Evolutionary conservation across 2,888 invertebrate species (phyloP).

Genomic region (Aelia acuminata): DNA sequence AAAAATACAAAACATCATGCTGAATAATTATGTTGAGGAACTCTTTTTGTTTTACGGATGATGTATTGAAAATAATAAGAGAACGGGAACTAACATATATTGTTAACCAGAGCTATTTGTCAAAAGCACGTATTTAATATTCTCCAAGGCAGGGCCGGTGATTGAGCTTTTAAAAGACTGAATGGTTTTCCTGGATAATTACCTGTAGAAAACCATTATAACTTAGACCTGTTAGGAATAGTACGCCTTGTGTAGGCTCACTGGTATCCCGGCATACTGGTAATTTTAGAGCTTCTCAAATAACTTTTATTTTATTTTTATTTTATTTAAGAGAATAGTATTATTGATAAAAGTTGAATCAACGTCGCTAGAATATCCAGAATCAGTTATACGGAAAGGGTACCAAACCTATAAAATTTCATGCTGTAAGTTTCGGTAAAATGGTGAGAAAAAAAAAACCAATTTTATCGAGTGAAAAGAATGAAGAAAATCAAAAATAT

Average conservation of each 20-base stretch:
- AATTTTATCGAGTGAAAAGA: too few species aligned
- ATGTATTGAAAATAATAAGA: slow-evolving; percentile 17
- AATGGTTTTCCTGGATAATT: slow-evolving; percentile 20
- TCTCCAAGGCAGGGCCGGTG: background rate
- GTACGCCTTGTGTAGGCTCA: background rate
- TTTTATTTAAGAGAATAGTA: too few species aligned
- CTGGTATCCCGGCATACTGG: background rate
- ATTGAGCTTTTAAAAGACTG: slow-evolving; percentile 27
- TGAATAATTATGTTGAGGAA: background rate
- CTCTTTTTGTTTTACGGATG: background rate
- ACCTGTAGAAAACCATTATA: slow-evolving; percentile 26
- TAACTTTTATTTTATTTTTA: background rate
- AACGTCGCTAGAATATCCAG: too few species aligned
- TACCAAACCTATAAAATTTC: too few species aligned
- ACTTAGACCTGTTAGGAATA: background rate
- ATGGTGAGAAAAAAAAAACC: too few species aligned
- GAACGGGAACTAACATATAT: background rate
- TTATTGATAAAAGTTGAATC: too few species aligned
- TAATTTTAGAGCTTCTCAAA: background rate
- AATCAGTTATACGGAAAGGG: too few species aligned
- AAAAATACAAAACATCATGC: background rate
- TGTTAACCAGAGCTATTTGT: background rate
- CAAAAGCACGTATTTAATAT: slow-evolving; percentile 4
- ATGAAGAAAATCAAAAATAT: too few species aligned
- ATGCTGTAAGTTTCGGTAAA: too few species aligned